Conservation (phyloP, 2,797 vertebrate genomes). For the Brachymystax lenok region DNA sequence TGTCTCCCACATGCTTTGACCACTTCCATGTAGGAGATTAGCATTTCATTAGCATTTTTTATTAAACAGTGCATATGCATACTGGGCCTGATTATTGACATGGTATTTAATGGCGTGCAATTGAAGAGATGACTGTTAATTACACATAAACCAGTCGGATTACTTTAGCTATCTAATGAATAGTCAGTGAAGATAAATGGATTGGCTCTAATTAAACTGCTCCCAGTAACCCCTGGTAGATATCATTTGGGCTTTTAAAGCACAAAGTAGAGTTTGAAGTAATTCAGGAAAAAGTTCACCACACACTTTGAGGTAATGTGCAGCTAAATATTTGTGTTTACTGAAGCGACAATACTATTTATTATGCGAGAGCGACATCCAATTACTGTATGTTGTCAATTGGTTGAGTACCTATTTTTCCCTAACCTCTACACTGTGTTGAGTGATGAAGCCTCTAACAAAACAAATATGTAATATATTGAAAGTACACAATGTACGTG, state of each 20-base stretch:
- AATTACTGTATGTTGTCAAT: background rate
- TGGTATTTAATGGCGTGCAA: slow-evolving; percentile 61
- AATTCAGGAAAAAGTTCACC: slow-evolving; percentile 21
- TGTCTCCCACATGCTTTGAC: slow-evolving; percentile 22
- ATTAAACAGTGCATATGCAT: slow-evolving; percentile 53
- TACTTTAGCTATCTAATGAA: slow-evolving; percentile 61
- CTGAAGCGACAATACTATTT: background rate
- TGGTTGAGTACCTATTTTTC: slow-evolving; percentile 5
- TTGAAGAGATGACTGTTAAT: slow-evolving; percentile 62
- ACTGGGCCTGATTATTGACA: slow-evolving; percentile 58
- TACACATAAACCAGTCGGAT: slow-evolving; percentile 59
- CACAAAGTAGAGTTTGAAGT: background rate
- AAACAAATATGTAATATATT: background rate
- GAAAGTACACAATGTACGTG: background rate
- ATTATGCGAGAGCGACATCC: background rate
- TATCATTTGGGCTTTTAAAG: slow-evolving; percentile 22
- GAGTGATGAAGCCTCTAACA: background rate
- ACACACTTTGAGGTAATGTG: slow-evolving; percentile 1
- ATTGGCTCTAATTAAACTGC: slow-evolving; percentile 43
- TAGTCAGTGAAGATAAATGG: slow-evolving; percentile 54
- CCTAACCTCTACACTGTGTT: background rate
- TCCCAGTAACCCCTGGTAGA: slow-evolving; percentile 27
- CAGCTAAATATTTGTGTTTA: slow-evolving; percentile 2
- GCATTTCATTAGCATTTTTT: slow-evolving; percentile 67
- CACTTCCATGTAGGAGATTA: slow-evolving; percentile 45